Evolutionary conservation across 2,797 vertebrate genomes (phyloP).

Genomic region (Danio albolineatus): DNA sequence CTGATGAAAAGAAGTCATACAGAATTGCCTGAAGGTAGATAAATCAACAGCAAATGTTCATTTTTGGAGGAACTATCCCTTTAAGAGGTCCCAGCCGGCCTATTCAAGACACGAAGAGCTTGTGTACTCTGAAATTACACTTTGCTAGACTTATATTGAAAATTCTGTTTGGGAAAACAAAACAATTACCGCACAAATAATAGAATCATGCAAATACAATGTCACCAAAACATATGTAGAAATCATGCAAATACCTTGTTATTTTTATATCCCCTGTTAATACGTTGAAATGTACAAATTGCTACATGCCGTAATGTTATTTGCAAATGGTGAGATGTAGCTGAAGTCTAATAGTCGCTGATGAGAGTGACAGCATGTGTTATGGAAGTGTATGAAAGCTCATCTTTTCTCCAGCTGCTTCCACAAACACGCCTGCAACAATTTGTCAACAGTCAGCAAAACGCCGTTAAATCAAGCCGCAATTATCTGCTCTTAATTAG

Average conservation of each 20-base stretch:
- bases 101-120: slow-evolving; percentile 30
- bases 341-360: slow-evolving; percentile 18
- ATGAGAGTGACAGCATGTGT: slow-evolving; percentile 35
- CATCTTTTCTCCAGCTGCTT: slow-evolving; percentile 38
- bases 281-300: slow-evolving; percentile 34
- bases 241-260: slow-evolving; percentile 9
- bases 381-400: slow-evolving; percentile 27
- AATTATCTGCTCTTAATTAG: slow-evolving; percentile 81
- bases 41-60: too few relatives aligned
- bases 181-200: slow-evolving; percentile 26
- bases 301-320: slow-evolving; percentile 8
- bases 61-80: too few relatives aligned
- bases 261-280: neutral
- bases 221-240: neutral
- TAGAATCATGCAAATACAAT: slow-evolving; percentile 6
- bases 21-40: too few relatives aligned
- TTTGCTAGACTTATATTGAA: neutral
- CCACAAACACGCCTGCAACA: slow-evolving; percentile 58
- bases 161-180: slow-evolving; percentile 29
- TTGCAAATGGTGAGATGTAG: neutral
- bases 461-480: slow-evolving; percentile 69
- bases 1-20: too few relatives aligned
- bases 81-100: slow-evolving; percentile 20
- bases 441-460: slow-evolving; percentile 64
- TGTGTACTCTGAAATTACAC: neutral